Conservation (phyloP, 2,797 vertebrate species). For the Anabas testudineus region DNA sequence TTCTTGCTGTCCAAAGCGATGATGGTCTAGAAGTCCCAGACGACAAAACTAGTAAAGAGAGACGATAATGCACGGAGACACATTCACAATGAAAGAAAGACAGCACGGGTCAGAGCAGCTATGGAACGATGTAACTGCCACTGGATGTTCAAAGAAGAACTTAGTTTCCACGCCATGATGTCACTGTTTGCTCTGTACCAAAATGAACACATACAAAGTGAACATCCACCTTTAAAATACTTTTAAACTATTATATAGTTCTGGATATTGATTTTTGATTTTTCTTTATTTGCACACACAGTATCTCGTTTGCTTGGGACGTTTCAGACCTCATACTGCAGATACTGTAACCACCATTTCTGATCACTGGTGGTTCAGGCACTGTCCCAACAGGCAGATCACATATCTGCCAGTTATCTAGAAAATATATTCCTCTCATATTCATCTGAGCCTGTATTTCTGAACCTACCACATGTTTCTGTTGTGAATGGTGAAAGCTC, state of each 20-base stretch:
- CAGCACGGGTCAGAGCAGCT: not conserved
- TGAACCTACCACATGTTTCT: not conserved
- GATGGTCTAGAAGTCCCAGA: slow-evolving; percentile 48
- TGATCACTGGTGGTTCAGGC: too few relatives aligned
- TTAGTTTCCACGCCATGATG: too few relatives aligned
- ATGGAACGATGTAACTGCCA: not conserved
- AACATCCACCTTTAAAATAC: not conserved
- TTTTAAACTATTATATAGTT: too few relatives aligned
- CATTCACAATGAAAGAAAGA: not conserved
- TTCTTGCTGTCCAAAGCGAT: slow-evolving; percentile 54
- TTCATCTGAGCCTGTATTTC: not conserved
- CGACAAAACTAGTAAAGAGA: slow-evolving; percentile 41
- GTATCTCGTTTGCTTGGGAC: too few relatives aligned
- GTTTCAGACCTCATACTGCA: too few relatives aligned
- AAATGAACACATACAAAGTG: too few relatives aligned
- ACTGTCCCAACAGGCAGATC: not conserved
- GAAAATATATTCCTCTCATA: not conserved
- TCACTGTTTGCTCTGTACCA: not conserved
- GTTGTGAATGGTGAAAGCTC: slow-evolving; percentile 41
- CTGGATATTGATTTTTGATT: not conserved
- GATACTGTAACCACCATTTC: too few relatives aligned
- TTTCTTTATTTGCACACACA: not conserved
- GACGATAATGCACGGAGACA: slow-evolving; percentile 36
- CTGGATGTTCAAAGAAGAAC: not conserved
- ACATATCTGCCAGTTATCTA: not conserved